These are phyloP conservation scores for Odontothrips loti DNA, from an alignment of 2,888 invertebrate genomes.

Conservation along the genomic window DNA sequence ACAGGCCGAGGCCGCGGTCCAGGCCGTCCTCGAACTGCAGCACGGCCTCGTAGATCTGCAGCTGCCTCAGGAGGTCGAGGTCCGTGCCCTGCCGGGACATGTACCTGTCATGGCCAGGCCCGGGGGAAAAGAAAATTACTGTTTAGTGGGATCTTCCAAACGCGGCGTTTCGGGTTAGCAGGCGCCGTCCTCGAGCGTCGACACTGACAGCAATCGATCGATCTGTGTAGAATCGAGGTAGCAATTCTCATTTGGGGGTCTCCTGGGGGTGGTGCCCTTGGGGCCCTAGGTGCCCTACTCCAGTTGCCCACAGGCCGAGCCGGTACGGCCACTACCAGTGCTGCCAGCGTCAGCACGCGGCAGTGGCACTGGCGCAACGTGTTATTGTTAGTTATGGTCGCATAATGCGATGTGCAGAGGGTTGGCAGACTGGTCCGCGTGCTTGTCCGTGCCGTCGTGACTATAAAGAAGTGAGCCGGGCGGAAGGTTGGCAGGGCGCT, in stretches of 20 bases:
- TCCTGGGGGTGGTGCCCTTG: too few species aligned
- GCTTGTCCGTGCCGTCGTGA: too few species aligned
- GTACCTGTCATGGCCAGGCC: constrained; percentile 49
- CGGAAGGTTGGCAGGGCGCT: neutral
- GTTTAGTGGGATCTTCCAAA: too few species aligned
- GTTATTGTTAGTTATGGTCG: neutral
- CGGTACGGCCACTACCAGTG: neutral
- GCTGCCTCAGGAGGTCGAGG: constrained; percentile 85
- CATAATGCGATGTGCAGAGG: neutral
- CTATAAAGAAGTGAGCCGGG: neutral
- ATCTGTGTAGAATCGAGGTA: too few species aligned
- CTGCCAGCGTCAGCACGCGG: neutral
- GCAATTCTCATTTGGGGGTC: too few species aligned
- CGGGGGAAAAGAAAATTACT: too few species aligned
- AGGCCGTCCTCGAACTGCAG: constrained; percentile 76
- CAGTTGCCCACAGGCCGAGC: too few species aligned
- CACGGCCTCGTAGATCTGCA: constrained; percentile 93
- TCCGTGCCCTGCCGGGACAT: constrained; percentile 91
- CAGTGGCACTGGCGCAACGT: constrained; percentile 1
- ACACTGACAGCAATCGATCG: too few species aligned
- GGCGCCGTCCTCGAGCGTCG: too few species aligned
- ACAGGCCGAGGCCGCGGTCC: constrained; percentile 50
- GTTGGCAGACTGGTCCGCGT: neutral
- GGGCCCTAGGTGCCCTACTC: too few species aligned
- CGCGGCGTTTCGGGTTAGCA: too few species aligned